Evolutionary conservation across 2,113 vertebrate genomes (phyloP).

Genomic region (Zapus hudsonius): DNA sequence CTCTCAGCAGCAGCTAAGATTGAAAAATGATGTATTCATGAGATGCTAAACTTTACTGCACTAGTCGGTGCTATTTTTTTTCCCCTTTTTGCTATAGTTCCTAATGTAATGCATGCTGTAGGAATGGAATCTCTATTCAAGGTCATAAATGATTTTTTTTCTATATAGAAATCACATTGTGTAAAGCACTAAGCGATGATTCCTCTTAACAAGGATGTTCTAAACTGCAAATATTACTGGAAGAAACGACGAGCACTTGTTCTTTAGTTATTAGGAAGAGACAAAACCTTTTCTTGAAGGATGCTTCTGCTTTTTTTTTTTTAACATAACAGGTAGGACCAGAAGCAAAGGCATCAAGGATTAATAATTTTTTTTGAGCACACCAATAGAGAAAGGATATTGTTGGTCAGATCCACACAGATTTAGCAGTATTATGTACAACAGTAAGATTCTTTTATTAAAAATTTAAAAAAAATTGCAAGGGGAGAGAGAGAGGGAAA

Average conservation of each 20-base stretch:
- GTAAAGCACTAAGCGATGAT: slow-evolving; percentile 15
- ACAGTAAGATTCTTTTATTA: too few relatives aligned
- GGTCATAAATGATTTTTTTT: slow-evolving; percentile 47
- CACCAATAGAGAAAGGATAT: neutral
- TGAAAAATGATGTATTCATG: slow-evolving; percentile 39
- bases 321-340: neutral
- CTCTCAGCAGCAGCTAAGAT: slow-evolving; percentile 43
- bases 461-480: too few relatives aligned
- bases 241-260: slow-evolving; percentile 16
- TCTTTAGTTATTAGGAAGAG: slow-evolving; percentile 32
- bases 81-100: neutral
- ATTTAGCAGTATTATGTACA: neutral
- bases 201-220: slow-evolving; percentile 31
- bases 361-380: neutral
- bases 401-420: neutral
- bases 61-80: neutral
- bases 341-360: neutral
- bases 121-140: neutral
- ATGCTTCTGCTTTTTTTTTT: neutral
- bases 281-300: neutral
- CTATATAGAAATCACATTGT: slow-evolving; percentile 23
- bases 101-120: neutral
- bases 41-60: slow-evolving; percentile 8
- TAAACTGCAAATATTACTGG: neutral
- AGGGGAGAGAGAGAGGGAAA: too few relatives aligned